Conservation (phyloP, 2,113 vertebrate genomes). For the Macquaria ambigua region DNA sequence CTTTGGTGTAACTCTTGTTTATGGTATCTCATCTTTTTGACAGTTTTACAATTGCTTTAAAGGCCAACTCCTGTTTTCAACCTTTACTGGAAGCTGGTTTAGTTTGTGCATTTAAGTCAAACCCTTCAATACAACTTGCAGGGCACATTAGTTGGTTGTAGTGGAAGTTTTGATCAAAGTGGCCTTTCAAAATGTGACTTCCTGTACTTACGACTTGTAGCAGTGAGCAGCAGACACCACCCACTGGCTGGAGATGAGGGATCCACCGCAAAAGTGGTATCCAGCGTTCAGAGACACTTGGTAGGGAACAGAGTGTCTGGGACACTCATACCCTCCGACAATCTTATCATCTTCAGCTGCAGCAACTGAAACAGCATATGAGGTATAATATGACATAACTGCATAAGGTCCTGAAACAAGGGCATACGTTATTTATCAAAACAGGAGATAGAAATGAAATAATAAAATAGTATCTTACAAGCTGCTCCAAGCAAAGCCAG, state of each 20-base stretch:
- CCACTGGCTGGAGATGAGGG: constrained; percentile 84
- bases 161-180: not conserved
- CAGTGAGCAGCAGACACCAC: constrained; percentile 88
- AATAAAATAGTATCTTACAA: constrained; percentile 51
- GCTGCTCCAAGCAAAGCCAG: constrained; percentile 76
- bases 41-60: no score
- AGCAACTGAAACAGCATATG: constrained; percentile 64
- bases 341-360: constrained; percentile 81
- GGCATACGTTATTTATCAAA: not conserved
- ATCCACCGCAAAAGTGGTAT: constrained; percentile 82
- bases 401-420: not conserved
- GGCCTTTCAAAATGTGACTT: not conserved
- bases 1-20: no score
- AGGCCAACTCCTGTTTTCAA: no score
- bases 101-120: not conserved
- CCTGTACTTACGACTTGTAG: constrained; percentile 83
- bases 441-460: not conserved
- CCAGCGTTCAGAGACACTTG: constrained; percentile 86
- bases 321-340: constrained; percentile 86
- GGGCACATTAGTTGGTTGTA: not conserved
- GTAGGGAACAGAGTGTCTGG: constrained; percentile 78
- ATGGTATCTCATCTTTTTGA: no score
- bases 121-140: not conserved
- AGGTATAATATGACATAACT: not conserved
- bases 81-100: no score